Evolutionary conservation across 2,797 vertebrate species (phyloP), one percentile per base, ranked within the genome.

Genomic region (Toxotes lorentzi): DNA sequence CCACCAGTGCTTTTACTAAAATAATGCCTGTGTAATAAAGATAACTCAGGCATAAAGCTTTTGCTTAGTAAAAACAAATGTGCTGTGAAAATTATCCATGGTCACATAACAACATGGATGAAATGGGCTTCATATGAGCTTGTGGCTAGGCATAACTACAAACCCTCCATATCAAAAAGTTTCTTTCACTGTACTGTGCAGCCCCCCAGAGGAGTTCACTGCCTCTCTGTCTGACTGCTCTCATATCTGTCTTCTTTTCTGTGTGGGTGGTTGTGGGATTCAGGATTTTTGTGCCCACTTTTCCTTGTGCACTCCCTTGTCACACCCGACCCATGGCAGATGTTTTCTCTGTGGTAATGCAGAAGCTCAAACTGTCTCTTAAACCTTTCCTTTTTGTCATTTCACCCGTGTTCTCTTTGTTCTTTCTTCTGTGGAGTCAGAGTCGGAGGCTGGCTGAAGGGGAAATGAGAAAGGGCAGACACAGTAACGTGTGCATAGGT

Each of bases 291-390:
- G 66, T 78, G 68, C 62, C 68, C 43, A 35, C 72, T 30, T 65
- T 58, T 79, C 68, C 50, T 73, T 50, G 19, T 47, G 11, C 7
- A 10, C 11, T 78, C 53, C 59, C 69, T 57, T 53, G 67, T 51
- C 58, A 51, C 7, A n/a, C 34, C 57, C 64, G 54, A 65, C 74
- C 45, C 32, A 2, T 68, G 78, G 69, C 84, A 89, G 76, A 87
- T 89, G 86, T 92, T 89, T 86, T 82, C 73, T 91, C 79, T 66
- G 30, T 38, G 51, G 75, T 78, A 53, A 78, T 14, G 60, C 57
- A 72, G 60, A 69, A 9, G 47, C 66, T 76, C 56, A 54, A 61
- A 76, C 60, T 77, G 71, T 68, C 35, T 79, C 80, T 87, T 27
- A 74, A 81, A 73, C 30, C 30, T 76, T 51, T 53, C 54, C 54